Base-by-base conservation (phyloP, 2,113 vertebrate species). In the Sebastes schlegelii region DNA sequence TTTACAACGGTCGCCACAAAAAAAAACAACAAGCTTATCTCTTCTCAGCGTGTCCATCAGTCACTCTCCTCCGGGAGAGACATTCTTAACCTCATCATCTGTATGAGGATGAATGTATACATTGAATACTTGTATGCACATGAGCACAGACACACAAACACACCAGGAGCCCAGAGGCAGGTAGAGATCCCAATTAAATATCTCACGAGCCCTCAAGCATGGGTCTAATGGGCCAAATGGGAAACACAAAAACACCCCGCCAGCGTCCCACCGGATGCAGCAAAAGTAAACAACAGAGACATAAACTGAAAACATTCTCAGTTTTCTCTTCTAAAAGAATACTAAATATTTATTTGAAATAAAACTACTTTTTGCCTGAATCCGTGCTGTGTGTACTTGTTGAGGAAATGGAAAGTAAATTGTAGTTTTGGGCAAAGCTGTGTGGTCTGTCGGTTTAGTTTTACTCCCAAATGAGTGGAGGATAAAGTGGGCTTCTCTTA, bases 21-120 rank as follows among this genome's bases (percentile, higher is more conserved):
- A 34, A 34, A n/a, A 63, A 79, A 64, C 74, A 49, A 69, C 23
- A 62, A 2, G 12, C 17, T 49, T 65, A 83, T 79, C 21, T 17
- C 58, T 72, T 26, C 79, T 71, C 79, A 64, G n/a, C 26, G 2
- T 23, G 62, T 69, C 55, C 26, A 90, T 93, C 89, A 89, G 52
- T 58, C 80, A 61, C 79, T 34, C 62, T 16, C 48, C 77, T 52
- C 8, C 17, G 48, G 70, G 78, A 13, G 6, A 75, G 67, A 75
- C 42, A 66, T 72, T 79, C 71, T 82, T 69, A 46, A 84, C 57
- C 58, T 51, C 14, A 34, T 79, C 34, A 72, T 74, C 55, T 40
- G 34, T 34, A 49, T 51, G 34, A 69, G 51, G 42, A 68, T 21
- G 8, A 57, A 26, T 34, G 34, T 62, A 34, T 16, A 45, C 3